Percentiles rank a stretch among this genome's conserved stretches.
These are phyloP conservation scores for Sitodiplosis mosellana DNA, from an alignment of 1,140 invertebrate species.

Conservation along the genomic window DNA sequence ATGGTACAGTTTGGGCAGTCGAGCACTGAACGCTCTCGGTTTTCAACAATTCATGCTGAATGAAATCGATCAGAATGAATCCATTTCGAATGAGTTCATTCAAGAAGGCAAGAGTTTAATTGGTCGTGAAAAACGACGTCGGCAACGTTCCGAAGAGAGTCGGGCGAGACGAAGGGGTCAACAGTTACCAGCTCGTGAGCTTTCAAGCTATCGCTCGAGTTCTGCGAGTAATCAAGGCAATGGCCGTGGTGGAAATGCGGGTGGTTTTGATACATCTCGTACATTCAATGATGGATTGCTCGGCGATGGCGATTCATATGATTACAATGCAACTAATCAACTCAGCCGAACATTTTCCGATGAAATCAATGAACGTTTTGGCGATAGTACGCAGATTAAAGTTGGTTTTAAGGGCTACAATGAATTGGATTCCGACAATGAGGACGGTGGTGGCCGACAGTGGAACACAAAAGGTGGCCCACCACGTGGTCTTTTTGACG, in stretches of 20 bases:
- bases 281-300: slow-evolving; percentile 21
- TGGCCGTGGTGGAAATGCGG: slow-evolving; percentile 21
- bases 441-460: slow-evolving; percentile 24
- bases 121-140: slow-evolving; percentile 65
- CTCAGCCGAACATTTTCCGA: slow-evolving; percentile 28
- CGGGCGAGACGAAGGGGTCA: slow-evolving; percentile 40
- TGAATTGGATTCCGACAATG: slow-evolving; percentile 26
- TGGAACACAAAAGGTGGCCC: slow-evolving; percentile 38
- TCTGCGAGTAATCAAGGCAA: slow-evolving; percentile 25
- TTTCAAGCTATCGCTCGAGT: slow-evolving; percentile 1
- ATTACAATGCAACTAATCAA: slow-evolving; percentile 13
- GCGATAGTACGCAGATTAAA: slow-evolving; percentile 32
- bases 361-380: slow-evolving; percentile 39
- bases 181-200: slow-evolving; percentile 1
- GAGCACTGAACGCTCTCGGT: slow-evolving; percentile 71
- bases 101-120: slow-evolving; percentile 85
- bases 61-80: slow-evolving; percentile 38
- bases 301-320: slow-evolving; percentile 20
- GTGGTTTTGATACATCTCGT: slow-evolving; percentile 1
- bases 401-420: slow-evolving; percentile 23
- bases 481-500: slow-evolving; percentile 67
- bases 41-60: slow-evolving; percentile 88
- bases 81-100: slow-evolving; percentile 79
- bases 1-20: slow-evolving; percentile 85
- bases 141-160: slow-evolving; percentile 63